Evolutionary conservation across 2,888 invertebrate genomes (phyloP), one percentile per base, ranked within the genome.

Genomic region (Ctenicera cuprea): DNA sequence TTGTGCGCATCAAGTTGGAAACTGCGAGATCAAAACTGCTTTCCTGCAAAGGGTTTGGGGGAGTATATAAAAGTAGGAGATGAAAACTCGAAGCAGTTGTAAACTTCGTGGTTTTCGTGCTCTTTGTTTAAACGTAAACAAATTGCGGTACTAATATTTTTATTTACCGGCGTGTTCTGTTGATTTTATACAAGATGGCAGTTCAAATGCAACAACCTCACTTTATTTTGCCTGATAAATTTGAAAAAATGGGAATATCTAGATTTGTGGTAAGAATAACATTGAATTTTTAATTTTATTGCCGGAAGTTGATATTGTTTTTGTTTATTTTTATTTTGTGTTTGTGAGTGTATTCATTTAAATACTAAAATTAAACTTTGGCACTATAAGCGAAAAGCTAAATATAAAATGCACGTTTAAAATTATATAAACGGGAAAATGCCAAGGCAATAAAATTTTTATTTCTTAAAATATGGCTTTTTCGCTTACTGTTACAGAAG

Each of bases 241-340:
- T 84, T 61, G 82, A 83, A 66, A 84, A 83, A 70, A 75, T 85
- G 54, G 79, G 78, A 45, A 83, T 84, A 75, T 77, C 75, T 45
- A 77, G 80, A 48, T 83, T 82, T 76, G 83, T 80, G 83, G 84
- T 85, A 82, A 80, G 77, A 79, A 14, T 2, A 45, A 26, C 5
- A 9, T 9, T 33, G 33, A 33, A 33, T 9, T 33, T 48, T 12
- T 45, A 14, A 5, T 45, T 45, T 8, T 38, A n/a, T 12, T 11
- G 38, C 38, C n/a, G 12, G 38, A 11, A 41, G 18, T 8, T 2
- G 18, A 14, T 41, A 14, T 16, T 48, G 16, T 48, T 11, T 16
- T 5, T 20, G 33, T 8, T 20, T 20, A 41, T n/a, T n/a, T 41
- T 41, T 41, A 14, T 14, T 41, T 9, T 8, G 1, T 33, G 33